phyloP scores from a whole-genome alignment of 1,140 invertebrate genomes.

The Hylaeus anthracinus region DNA sequence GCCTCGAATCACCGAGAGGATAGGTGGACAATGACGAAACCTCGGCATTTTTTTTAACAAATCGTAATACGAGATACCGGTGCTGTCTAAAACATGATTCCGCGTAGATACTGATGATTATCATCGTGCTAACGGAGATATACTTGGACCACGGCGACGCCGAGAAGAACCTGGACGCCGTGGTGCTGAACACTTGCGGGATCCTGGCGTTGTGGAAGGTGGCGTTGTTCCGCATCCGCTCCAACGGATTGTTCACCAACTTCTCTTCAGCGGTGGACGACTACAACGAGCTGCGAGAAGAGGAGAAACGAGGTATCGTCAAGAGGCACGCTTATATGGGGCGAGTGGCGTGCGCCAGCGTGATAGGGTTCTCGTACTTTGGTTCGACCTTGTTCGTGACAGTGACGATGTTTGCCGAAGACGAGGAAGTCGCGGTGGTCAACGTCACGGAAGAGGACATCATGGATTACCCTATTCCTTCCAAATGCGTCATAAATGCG shows the following conservation, averaged over 20 bases:
- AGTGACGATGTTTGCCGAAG: conserved; percentile 1
- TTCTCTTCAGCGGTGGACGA: conserved; percentile 38
- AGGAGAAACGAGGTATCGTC: conserved; percentile 18
- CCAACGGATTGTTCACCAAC: conserved; percentile 15
- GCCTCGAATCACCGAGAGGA: neutral
- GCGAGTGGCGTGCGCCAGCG: neutral
- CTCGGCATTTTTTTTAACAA: no score
- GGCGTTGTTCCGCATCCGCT: conserved; percentile 11
- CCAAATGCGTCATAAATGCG: neutral
- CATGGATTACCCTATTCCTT: conserved; percentile 33
- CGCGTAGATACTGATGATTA: conserved; percentile 7
- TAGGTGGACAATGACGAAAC: no score
- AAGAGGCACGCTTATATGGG: conserved; percentile 36
- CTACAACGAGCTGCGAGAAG: conserved; percentile 8
- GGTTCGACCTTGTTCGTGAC: conserved; percentile 4
- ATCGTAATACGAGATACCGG: no score
- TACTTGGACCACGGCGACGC: conserved; percentile 28
- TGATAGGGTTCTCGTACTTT: conserved; percentile 40
- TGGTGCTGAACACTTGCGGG: conserved; percentile 21
- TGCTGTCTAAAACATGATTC: neutral
- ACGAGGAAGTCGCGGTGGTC: neutral
- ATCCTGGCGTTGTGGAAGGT: conserved; percentile 33
- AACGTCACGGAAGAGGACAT: conserved; percentile 3
- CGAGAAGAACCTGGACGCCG: conserved; percentile 23
- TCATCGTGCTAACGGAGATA: conserved; percentile 8